A percentile compares a stretch with the other conserved stretches of the same genome.
These are phyloP conservation scores for Platysteira castanea DNA, from an alignment of 2,113 vertebrate species.

Conservation along the genomic window DNA sequence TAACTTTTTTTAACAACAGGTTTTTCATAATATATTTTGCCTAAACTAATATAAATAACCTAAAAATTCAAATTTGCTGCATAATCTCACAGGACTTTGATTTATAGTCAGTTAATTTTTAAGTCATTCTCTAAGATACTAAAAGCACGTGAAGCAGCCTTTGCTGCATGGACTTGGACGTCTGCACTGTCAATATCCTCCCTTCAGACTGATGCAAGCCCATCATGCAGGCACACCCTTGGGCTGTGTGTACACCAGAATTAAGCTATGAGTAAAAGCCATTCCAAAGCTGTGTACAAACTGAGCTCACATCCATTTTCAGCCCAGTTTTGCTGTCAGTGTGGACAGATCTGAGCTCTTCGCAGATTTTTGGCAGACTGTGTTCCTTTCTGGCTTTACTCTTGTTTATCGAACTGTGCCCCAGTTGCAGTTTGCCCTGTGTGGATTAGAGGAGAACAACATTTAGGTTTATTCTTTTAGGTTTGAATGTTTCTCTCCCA, in stretches of 20 bases:
- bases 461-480: not conserved
- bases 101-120: not conserved
- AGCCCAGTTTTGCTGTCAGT: not conserved
- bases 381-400: not conserved
- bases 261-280: not conserved
- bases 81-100: not conserved
- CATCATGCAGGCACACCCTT: slow-evolving; percentile 23
- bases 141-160: not conserved
- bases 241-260: not conserved
- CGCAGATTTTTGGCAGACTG: not conserved
- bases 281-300: not conserved
- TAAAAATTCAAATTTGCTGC: not conserved
- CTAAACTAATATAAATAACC: not conserved
- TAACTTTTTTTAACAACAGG: not conserved
- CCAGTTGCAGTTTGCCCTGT: not conserved
- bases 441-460: not conserved
- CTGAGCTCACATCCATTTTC: not conserved
- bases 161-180: slow-evolving; percentile 1
- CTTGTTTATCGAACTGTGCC: not conserved
- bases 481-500: not conserved
- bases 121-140: not conserved
- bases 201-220: slow-evolving; percentile 4
- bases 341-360: not conserved
- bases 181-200: not conserved
- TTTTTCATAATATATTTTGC: not conserved